A percentile compares a stretch with the other conserved stretches of the same genome.
Conservation (phyloP, 2,888 invertebrate species). For the Pediacus dermestoides region DNA sequence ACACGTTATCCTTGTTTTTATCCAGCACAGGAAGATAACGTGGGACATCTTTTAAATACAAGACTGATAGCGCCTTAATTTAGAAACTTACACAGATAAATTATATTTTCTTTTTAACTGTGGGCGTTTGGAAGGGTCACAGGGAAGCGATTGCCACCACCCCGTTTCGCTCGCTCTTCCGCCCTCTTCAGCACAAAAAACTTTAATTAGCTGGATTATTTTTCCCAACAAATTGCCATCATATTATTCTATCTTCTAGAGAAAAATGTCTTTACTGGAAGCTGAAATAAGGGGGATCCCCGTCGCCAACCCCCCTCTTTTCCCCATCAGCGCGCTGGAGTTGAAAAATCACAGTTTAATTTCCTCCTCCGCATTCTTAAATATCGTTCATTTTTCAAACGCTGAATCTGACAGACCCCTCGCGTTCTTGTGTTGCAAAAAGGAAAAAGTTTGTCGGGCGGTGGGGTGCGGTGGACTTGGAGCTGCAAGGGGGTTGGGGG, state of each 20-base stretch:
- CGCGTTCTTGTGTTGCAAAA: too few relatives aligned
- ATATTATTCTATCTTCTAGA: too few relatives aligned
- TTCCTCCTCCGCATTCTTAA: conserved; percentile 39
- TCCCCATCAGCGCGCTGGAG: conserved; percentile 21
- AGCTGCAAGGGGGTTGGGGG: conserved; percentile 12
- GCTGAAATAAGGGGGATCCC: too few relatives aligned
- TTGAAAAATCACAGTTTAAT: conserved; percentile 41
- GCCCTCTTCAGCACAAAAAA: too few relatives aligned
- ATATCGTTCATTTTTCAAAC: conserved; percentile 42
- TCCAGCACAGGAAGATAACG: conserved; percentile 24
- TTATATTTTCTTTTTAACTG: conserved; percentile 39
- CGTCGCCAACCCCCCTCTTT: conserved; percentile 11
- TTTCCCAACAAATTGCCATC: too few relatives aligned
- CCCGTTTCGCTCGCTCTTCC: too few relatives aligned
- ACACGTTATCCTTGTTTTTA: conserved; percentile 27
- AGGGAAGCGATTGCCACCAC: too few relatives aligned
- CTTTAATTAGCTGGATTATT: too few relatives aligned
- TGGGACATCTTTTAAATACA: conserved; percentile 44
- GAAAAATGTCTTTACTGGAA: too few relatives aligned
- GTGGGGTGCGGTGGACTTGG: conserved; percentile 11
- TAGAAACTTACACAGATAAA: conserved; percentile 45
- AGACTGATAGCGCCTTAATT: conserved; percentile 47
- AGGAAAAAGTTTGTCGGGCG: conserved; percentile 25
- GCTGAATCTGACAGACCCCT: conserved; percentile 41
- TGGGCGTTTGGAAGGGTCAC: too few relatives aligned